Evolutionary conservation across 2,797 vertebrate species (phyloP).

Genomic region (Microcaecilia unicolor): DNA sequence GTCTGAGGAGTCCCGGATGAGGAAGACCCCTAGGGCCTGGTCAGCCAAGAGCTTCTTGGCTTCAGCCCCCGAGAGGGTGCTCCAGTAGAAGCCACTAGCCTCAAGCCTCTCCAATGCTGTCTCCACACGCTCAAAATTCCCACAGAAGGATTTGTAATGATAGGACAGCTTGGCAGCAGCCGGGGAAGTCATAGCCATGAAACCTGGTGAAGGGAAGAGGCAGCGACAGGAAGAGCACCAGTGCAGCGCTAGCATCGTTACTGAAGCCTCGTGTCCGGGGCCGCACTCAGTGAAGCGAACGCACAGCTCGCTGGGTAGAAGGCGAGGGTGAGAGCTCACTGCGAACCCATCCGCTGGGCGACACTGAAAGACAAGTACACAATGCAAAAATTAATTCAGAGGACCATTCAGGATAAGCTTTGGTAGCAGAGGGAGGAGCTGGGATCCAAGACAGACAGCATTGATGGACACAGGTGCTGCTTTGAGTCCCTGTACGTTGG

Average conservation of each 20-base stretch:
- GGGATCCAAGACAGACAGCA: too few relatives aligned
- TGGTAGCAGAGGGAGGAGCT: too few relatives aligned
- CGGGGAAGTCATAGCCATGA: conserved; percentile 20
- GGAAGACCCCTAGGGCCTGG: conserved; percentile 20
- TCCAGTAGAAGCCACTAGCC: conserved; percentile 31
- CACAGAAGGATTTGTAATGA: conserved; percentile 29
- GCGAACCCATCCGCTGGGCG: background rate
- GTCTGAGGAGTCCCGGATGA: conserved; percentile 27
- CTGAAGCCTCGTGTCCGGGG: background rate
- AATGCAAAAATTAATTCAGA: too few relatives aligned
- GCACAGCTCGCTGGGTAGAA: background rate
- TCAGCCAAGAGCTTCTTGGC: conserved; percentile 19
- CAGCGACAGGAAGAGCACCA: conserved; percentile 12
- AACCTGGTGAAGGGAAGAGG: conserved; percentile 13
- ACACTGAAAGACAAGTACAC: background rate
- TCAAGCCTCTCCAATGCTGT: conserved; percentile 25
- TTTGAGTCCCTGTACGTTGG: too few relatives aligned
- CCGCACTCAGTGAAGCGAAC: background rate
- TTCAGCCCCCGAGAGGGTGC: conserved; percentile 21
- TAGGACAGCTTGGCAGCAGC: conserved; percentile 17
- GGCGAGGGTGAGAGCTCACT: background rate
- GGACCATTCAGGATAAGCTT: too few relatives aligned
- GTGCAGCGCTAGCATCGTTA: conserved; percentile 21
- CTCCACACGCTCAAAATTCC: conserved; percentile 26
- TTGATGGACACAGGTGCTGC: too few relatives aligned